These are phyloP conservation scores for Tipula vernalis DNA, from an alignment of 2,888 invertebrate genomes.

Conservation along the genomic window DNA sequence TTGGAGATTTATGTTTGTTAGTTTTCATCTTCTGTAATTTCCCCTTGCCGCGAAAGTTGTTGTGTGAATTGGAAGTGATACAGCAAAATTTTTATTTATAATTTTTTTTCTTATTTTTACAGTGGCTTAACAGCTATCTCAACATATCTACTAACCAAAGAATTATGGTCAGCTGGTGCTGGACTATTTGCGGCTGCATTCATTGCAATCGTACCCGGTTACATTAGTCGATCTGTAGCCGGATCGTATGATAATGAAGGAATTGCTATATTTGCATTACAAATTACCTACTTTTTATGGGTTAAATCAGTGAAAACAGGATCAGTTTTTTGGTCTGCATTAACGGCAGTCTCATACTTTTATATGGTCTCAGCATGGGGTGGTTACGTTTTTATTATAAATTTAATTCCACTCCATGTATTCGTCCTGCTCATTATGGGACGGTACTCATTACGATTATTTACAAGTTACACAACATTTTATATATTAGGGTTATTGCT, in stretches of 20 bases:
- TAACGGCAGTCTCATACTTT: conserved; percentile 93
- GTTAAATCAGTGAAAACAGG: conserved; percentile 96
- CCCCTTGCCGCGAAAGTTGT: neutral
- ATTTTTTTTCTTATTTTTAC: conserved; percentile 26
- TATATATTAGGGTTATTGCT: conserved; percentile 89
- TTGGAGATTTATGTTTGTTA: too few species aligned
- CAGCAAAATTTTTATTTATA: neutral
- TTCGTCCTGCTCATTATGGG: conserved; percentile 92
- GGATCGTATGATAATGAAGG: conserved; percentile 99
- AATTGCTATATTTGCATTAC: conserved; percentile 97
- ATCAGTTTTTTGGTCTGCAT: conserved; percentile 90
- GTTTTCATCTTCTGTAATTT: too few species aligned
- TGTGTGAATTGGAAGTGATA: neutral
- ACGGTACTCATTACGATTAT: conserved; percentile 79
- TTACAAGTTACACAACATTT: conserved; percentile 93
- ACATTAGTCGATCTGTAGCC: conserved; percentile 97
- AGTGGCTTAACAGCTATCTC: conserved; percentile 97
- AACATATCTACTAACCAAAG: conserved; percentile 93
- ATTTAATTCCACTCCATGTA: conserved; percentile 95
- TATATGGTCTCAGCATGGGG: conserved; percentile 99
- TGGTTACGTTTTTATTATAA: conserved; percentile 98
- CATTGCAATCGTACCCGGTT: conserved; percentile 97
- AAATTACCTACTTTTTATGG: conserved; percentile 98
- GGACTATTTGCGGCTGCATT: conserved; percentile 98
- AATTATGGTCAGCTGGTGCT: conserved; percentile 92